Evolutionary conservation across 2,113 vertebrate species (phyloP), one percentile per base, ranked within the genome.

Genomic region (Arizona elegans): DNA sequence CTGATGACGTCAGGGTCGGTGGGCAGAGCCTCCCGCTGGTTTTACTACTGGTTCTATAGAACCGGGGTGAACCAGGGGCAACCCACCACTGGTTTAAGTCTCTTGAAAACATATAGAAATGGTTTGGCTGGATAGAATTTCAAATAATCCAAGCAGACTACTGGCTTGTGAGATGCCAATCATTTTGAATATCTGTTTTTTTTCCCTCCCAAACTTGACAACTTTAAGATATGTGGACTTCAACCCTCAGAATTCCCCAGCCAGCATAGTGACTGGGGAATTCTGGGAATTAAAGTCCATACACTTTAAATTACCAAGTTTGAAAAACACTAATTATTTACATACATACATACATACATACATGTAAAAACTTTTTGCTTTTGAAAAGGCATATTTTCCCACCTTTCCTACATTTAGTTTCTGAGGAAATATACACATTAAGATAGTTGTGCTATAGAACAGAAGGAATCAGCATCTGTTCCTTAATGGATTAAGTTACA

Each of bases 401-500:
- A 21, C 2, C 24, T 26, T 50, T 15, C 62, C 10, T 53, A 50
- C 47, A 81, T 54, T 90, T 54, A 87, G 43, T 62, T 86, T 54
- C 47, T 89, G 13, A 87, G 90, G 86, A 15, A 53, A 87, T 24
- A 8, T 3, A 65, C 11, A 65, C 89, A 90, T 90, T 90, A 90
- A 93, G 86, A 53, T 52, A 65, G 58, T 90, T 65, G 47, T 90
- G 92, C 81, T 93, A 90, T 65, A 87, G 55, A 65, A 90, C 55
- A 90, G 81, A 90, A 93, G 89, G 89, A 90, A 90, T 90, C 56
- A 47, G 81, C 92, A 93, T 93, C 75, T 93, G 92, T 65, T 93
- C 92, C 92, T 93, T 87, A 93, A 93, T 93, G 92, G 29, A 93
- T 90, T 93, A 93, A 90, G 89, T 93, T 93, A 90, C 81, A 93